These are phyloP conservation scores for Himalopsyche tibetana DNA, from an alignment of 2,888 invertebrate species.

Conservation along the genomic window DNA sequence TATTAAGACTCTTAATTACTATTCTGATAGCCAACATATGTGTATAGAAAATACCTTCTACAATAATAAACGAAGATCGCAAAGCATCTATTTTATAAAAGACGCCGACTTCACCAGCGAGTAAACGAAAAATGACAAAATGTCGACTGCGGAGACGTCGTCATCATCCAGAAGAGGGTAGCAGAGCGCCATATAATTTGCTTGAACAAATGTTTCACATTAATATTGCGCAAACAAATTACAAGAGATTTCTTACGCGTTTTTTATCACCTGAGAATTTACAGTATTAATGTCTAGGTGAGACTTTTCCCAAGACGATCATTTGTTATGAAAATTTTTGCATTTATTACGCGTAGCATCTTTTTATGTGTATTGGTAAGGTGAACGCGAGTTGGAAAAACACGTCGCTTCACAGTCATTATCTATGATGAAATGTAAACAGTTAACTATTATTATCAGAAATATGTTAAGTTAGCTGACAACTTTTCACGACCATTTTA, in stretches of 20 bases:
- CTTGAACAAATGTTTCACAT: conserved; percentile 17
- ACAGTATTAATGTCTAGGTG: conserved; percentile 6
- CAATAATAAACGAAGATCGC: no score
- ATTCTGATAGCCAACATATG: no score
- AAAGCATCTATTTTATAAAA: no score
- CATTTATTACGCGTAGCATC: conserved; percentile 13
- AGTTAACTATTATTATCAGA: no score
- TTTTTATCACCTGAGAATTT: conserved; percentile 39
- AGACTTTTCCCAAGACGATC: neutral
- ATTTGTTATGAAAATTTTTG: neutral
- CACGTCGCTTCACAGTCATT: no score
- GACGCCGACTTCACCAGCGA: no score
- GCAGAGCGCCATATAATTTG: conserved; percentile 4
- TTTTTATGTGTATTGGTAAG: neutral
- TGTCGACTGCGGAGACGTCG: neutral
- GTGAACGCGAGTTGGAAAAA: neutral
- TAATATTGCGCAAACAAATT: conserved; percentile 28
- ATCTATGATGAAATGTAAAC: no score
- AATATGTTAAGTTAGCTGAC: no score
- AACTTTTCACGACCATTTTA: no score
- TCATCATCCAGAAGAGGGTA: conserved; percentile 10
- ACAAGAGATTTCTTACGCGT: conserved; percentile 25
- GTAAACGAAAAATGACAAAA: neutral
- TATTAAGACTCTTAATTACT: no score
- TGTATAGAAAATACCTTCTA: no score